phyloP scores from a whole-genome alignment of 2,113 vertebrate genomes.

The Scopus umbretta region DNA sequence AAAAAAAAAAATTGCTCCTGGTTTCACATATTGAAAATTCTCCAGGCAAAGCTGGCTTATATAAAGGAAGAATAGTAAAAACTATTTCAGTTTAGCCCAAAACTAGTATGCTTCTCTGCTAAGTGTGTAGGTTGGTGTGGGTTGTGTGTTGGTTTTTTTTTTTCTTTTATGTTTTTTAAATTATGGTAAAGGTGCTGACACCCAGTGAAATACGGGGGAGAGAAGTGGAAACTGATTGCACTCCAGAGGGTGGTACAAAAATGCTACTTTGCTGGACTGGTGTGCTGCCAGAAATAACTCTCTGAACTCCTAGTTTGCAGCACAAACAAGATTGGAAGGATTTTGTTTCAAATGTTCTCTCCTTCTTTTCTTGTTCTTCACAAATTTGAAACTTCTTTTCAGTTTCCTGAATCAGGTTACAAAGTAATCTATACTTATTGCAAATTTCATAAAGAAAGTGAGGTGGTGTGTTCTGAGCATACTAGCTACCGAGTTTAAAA shows the following conservation, averaged over 20 bases:
- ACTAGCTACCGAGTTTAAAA: background rate
- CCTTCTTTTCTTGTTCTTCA: background rate
- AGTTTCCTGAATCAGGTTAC: background rate
- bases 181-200: background rate
- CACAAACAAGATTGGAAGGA: background rate
- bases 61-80: background rate
- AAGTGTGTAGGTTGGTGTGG: background rate
- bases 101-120: background rate
- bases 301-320: background rate
- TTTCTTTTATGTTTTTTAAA: background rate
- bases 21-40: background rate
- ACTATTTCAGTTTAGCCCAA: background rate
- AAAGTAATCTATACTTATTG: background rate
- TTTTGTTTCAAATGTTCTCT: background rate
- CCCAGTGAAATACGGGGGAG: background rate
- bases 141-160: background rate
- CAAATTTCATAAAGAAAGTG: background rate
- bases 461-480: background rate
- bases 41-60: background rate
- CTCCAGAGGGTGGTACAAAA: background rate
- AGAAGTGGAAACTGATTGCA: background rate
- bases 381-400: background rate
- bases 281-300: background rate
- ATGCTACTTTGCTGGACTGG: background rate
- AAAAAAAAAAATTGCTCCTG: background rate